Evolutionary conservation across 1,140 invertebrate genomes (phyloP), one percentile per base, ranked within the genome.

Genomic region (Pissodes strobi): DNA sequence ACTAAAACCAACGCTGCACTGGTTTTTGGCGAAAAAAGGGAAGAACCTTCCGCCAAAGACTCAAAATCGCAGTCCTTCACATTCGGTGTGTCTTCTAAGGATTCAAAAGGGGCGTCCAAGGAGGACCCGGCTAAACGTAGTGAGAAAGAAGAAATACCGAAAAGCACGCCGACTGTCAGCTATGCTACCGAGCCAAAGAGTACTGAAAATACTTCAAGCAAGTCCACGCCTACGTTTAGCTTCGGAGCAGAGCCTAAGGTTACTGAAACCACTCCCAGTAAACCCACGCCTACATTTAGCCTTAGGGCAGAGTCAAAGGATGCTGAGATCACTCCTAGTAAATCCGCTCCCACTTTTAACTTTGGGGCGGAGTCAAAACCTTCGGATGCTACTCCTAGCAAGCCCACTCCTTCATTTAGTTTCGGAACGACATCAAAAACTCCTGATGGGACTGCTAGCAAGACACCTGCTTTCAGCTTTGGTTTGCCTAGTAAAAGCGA

Each of bases 11-110:
- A 27, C 30, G 53, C 18, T 37, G 13, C 41, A 0, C 27, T 27
- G 0, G 22, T 67, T 15, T 67, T 67, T 45, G 58, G 58, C 4
- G 64, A 48, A 30, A 59, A 48, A 6, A 13, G 41, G 10, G 17
- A 45, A 12, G 13, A 53, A 6, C 25, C 34, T 25, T 18, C n/a
- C 12, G 51, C 18, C 10, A 38, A 30, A 12, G 13, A 13, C 12
- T 3, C 21, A 5, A n/a, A 25, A 25, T 12, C 51, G 30, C 34
- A 9, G 10, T 27, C 34, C 12, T 62, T 62, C 19, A 41, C 8
- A 9, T 62, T 62, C 23, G 59, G 59, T 1, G 22, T 62, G 4
- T 39, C 55, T 2, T 6, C n/a, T 8, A 58, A 4, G 5, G 19
- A 12, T 23, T 8, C 12, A 23, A 45, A 25, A 41, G 18, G n/a